Evolutionary conservation across 2,797 vertebrate species (phyloP).

Genomic region (Prunella strophiata): DNA sequence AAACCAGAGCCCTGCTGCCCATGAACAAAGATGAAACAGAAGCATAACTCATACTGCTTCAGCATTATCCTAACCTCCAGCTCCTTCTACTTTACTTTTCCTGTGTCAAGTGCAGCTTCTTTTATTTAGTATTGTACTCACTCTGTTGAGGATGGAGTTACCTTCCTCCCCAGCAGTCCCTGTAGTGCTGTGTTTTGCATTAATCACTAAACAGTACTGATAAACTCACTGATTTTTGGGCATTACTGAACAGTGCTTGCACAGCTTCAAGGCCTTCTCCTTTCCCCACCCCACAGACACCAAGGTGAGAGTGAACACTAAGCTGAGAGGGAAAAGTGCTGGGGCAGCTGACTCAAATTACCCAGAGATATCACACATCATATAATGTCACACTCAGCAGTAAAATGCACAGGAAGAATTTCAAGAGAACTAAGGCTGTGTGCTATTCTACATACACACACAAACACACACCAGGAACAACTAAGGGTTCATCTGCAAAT

Average conservation of each 20-base stretch:
- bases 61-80: neutral
- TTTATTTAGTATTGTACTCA: neutral
- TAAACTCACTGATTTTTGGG: neutral
- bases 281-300: neutral
- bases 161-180: neutral
- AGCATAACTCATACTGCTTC: neutral
- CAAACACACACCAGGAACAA: accelerated
- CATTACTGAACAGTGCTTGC: neutral
- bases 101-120: neutral
- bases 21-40: neutral
- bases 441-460: neutral
- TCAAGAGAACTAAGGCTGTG: neutral
- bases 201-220: neutral
- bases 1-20: neutral
- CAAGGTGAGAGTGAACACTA: neutral
- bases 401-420: neutral
- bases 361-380: neutral
- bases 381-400: neutral
- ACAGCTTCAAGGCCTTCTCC: neutral
- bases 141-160: neutral
- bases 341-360: neutral
- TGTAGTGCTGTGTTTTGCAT: neutral
- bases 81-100: neutral
- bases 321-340: accelerated
- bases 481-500: neutral